Base-by-base conservation (phyloP, 2,113 vertebrate genomes). In the Paradoxurus hermaphroditus region DNA sequence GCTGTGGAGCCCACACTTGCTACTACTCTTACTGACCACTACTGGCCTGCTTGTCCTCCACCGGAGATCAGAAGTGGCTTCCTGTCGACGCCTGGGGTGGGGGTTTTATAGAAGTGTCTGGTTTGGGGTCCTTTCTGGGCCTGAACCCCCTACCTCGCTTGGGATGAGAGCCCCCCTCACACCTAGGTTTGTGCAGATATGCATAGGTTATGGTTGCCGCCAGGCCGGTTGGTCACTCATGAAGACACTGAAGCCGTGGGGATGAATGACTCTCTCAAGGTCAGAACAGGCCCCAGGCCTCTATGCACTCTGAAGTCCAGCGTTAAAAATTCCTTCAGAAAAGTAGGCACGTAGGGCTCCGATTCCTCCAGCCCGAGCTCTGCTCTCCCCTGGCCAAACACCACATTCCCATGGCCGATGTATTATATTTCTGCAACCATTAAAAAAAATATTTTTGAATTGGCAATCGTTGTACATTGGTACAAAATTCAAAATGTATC, bases 271-370 rank as follows among this genome's bases (percentile, higher is more conserved):
- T 31, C 13, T 1, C 18, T 19, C 36, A 31, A 44, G 25, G 36
- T 73, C 25, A 86, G 79, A 72, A 27, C 19, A 73, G 63, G 25
- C 46, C 41, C 36, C 41, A 39, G 65, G 1, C n/a, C 53, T 3
- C 56, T 0, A 36, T 1, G 14, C 18, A 86, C 65, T 31, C 86
- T 49, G 8, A 72, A 21, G 39, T 41, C 15, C n/a, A 21, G 23
- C 1, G 18, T 72, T 70, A 16, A n/a, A n/a, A n/a, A 39, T 63
- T 70, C 34, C 12, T 5, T 0, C 15, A 11, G 44, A 5, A 63
- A 18, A 73, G 27, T 4, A 36, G 68, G 7, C 4, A 21, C 1
- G 1, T 3, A 6, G 8, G 44, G 31, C 39, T 53, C 18, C 5
- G 27, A 14, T 27, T 31, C 77, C 3, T 44, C 51, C 7, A 25